These are phyloP conservation scores for Corydoras maculifer DNA, from an alignment of 2,113 vertebrate genomes.

Conservation along the genomic window DNA sequence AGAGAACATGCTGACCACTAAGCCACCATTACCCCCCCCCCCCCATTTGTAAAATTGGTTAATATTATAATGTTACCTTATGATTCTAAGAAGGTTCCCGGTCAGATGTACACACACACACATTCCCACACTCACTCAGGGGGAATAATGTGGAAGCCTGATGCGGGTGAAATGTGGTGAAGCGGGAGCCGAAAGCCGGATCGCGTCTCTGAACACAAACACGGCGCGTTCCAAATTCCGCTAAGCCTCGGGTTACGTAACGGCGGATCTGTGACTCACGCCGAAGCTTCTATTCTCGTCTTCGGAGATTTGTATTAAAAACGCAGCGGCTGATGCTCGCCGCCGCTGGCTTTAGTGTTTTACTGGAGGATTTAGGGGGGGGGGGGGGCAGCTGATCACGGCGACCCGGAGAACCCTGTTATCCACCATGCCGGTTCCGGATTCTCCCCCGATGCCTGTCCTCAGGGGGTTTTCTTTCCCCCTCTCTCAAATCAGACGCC, in stretches of 20 bases:
- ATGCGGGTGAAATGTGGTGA: too few species aligned
- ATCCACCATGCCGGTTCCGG: too few species aligned
- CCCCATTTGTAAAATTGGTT: too few species aligned
- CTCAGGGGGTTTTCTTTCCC: background rate
- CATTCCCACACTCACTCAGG: too few species aligned
- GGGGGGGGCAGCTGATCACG: constrained; percentile 8
- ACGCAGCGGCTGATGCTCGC: background rate
- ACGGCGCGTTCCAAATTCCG: constrained; percentile 33
- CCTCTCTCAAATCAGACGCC: background rate
- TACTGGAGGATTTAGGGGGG: constrained; percentile 1
- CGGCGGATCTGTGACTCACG: constrained; percentile 29
- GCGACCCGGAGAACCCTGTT: background rate
- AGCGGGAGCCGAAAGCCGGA: background rate
- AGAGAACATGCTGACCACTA: too few species aligned
- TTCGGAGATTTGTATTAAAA: constrained; percentile 29
- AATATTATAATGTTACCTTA: too few species aligned
- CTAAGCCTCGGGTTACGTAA: constrained; percentile 33
- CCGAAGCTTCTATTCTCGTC: constrained; percentile 11
- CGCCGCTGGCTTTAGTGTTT: background rate
- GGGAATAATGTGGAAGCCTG: too few species aligned
- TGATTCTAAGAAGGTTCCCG: too few species aligned
- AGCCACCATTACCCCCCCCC: too few species aligned
- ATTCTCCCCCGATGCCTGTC: too few species aligned
- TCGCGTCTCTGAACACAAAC: constrained; percentile 43
- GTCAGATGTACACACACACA: too few species aligned